These are phyloP conservation scores for Ditylenchus weischeri DNA, from an alignment of 2,888 invertebrate genomes.

Conservation along the genomic window DNA sequence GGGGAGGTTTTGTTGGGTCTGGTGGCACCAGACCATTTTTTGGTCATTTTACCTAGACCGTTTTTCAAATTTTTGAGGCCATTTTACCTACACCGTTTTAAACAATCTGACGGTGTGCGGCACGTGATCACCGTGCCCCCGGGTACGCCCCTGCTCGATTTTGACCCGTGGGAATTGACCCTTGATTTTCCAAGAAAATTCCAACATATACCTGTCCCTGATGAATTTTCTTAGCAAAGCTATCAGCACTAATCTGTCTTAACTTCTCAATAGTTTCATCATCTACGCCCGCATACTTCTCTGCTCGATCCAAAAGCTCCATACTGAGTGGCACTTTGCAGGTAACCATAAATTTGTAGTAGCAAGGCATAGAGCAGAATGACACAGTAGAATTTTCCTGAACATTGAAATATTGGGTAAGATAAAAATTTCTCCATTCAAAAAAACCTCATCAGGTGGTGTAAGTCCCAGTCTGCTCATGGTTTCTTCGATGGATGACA, in stretches of 20 bases:
- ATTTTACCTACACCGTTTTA: too few relatives aligned
- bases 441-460: constrained; percentile 28
- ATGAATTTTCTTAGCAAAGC: constrained; percentile 45
- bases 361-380: constrained; percentile 85
- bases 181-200: background rate
- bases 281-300: constrained; percentile 38
- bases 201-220: constrained; percentile 32
- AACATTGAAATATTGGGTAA: background rate
- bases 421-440: too few relatives aligned
- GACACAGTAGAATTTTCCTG: constrained; percentile 60
- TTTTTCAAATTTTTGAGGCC: too few relatives aligned
- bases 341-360: constrained; percentile 76
- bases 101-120: too few relatives aligned
- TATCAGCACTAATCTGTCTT: constrained; percentile 49
- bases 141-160: too few relatives aligned
- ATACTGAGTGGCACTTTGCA: constrained; percentile 61
- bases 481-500: constrained; percentile 29
- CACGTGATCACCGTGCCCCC: too few relatives aligned
- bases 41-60: too few relatives aligned
- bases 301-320: constrained; percentile 44
- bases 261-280: constrained; percentile 43
- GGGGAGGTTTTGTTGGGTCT: too few relatives aligned
- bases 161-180: too few relatives aligned
- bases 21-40: too few relatives aligned
- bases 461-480: constrained; percentile 42